Evolutionary conservation across 2,113 vertebrate species (phyloP), one percentile per base, ranked within the genome.

Genomic region (Peromyscus californicus): DNA sequence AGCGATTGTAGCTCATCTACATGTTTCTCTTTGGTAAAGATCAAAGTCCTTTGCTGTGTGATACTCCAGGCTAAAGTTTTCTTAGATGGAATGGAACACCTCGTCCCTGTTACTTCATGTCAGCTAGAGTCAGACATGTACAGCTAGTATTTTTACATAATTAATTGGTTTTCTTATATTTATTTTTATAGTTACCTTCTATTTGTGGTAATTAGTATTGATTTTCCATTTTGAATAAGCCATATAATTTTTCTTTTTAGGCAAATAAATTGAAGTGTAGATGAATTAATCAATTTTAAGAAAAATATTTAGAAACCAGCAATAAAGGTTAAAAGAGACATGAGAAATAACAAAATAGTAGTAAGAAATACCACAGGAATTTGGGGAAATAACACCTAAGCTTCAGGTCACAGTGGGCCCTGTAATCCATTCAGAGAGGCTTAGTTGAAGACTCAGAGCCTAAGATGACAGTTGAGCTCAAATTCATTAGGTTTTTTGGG

Each of bases 161-260:
- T 33, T 69, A 69, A 29, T 83, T 95, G 45, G 39, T 70, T 94
- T 87, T 11, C 63, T 65, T 87, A 72, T 82, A 83, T 59, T 80
- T 96, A 24, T 45, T 90, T 48, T 74, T 90, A 82, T n/a, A n/a
- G 11, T 69, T 74, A 69, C 63, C n/a, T 96, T 79, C 63, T 85
- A 42, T 42, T 54, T 80, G 72, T 72, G 8, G 4, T 63, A 61
- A 51, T 51, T 51, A 63, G 39, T 75, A 82, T 13, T 70, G 17
- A 93, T 57, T 95, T 90, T 91, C 5, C 10, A 67, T 65, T 93
- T 51, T 65, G 76, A 84, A 83, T 78, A 94, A 45, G 54, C 26
- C 90, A 87, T 61, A 13, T 59, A 36, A 79, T 65, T 94, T 96
- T 96, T 67, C 33, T 67, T 85, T 65, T 83, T 48, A 82, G 89